phyloP scores from a whole-genome alignment of 1,140 invertebrate species.

The Cephus cinctus region DNA sequence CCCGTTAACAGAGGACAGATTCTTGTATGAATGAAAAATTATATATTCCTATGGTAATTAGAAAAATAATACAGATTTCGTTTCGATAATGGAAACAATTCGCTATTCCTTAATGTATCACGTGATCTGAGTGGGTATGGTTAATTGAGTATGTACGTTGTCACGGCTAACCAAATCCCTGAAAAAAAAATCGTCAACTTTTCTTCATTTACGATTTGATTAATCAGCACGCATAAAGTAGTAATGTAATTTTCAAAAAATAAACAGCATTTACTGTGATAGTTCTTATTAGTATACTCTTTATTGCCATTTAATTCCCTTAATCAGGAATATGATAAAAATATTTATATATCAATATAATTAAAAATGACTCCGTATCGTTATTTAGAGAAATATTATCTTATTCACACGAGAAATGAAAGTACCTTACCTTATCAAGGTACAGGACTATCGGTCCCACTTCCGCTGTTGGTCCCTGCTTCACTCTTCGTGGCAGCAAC shows the following conservation, averaged over 20 bases:
- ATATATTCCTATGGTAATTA: slow-evolving; percentile 41
- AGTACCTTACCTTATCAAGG: slow-evolving; percentile 49
- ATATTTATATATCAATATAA: no score
- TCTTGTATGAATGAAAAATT: no score
- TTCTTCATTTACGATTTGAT: no score
- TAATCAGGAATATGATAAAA: no score
- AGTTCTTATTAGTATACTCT: no score
- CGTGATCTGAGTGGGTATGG: slow-evolving; percentile 31
- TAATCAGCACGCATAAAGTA: no score
- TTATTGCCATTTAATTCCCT: no score
- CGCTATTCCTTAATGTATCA: slow-evolving; percentile 27
- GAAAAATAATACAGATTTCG: slow-evolving; percentile 54
- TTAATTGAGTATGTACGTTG: slow-evolving; percentile 41
- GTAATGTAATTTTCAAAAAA: no score
- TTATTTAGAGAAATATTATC: no score
- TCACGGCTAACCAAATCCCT: slow-evolving; percentile 39
- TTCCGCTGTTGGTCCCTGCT: slow-evolving; percentile 68
- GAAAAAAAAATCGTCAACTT: slow-evolving; percentile 27
- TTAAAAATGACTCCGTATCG: no score
- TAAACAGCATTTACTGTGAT: no score
- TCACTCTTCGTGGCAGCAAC: slow-evolving; percentile 55
- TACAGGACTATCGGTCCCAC: slow-evolving; percentile 72
- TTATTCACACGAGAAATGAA: slow-evolving; percentile 9
- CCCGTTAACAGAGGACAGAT: no score
- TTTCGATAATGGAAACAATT: slow-evolving; percentile 41